phyloP scores from a whole-genome alignment of 1,140 invertebrate genomes.

The Bombus superbus region DNA sequence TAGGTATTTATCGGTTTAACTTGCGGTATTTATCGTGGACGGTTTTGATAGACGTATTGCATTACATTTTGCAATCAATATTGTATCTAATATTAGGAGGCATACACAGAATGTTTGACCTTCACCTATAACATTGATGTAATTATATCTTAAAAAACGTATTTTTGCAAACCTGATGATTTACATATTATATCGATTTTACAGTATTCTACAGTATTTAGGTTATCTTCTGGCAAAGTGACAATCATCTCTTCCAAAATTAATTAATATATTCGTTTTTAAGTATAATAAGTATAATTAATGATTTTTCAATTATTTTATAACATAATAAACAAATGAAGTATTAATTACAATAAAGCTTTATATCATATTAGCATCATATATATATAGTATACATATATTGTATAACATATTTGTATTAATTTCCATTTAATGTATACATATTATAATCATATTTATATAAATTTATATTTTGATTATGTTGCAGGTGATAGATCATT shows the following conservation, averaged over 20 bases:
- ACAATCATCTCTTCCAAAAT: background rate
- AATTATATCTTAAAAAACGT: background rate
- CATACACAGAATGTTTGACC: background rate
- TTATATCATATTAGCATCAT: too few relatives aligned
- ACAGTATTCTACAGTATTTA: background rate
- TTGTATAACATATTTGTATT: background rate
- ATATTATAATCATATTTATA: background rate
- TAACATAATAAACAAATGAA: too few relatives aligned
- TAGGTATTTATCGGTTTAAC: constrained; percentile 67
- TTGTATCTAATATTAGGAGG: constrained; percentile 19
- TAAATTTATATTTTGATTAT: background rate
- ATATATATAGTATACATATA: background rate
- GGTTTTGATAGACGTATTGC: background rate
- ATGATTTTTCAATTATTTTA: too few relatives aligned
- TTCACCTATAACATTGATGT: background rate
- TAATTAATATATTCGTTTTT: background rate
- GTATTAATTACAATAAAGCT: too few relatives aligned
- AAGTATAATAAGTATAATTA: too few relatives aligned
- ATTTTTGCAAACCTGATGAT: background rate
- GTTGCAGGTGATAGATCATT: constrained; percentile 97
- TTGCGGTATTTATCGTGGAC: constrained; percentile 14
- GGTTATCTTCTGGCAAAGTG: constrained; percentile 5
- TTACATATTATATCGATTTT: background rate
- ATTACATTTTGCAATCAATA: constrained; percentile 26
- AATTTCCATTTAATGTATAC: background rate